Conservation (phyloP, 2,888 invertebrate species). For the Amblyteles armatorius region DNA sequence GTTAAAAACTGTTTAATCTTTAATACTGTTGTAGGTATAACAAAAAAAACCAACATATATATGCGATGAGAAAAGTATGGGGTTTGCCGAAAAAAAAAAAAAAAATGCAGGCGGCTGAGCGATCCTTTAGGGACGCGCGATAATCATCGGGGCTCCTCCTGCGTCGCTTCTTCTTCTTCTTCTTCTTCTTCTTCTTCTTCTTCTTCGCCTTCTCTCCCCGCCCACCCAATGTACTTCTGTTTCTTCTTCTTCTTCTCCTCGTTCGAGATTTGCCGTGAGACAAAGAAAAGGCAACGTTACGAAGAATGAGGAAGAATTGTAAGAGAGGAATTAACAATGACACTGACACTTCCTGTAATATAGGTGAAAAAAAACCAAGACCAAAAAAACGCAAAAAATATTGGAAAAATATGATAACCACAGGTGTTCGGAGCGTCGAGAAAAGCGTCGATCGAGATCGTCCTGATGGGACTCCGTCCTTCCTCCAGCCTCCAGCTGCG, state of each 20-base stretch:
- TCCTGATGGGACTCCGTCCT: slow-evolving; percentile 69
- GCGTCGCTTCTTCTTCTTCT: slow-evolving; percentile 66
- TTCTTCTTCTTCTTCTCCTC: slow-evolving; percentile 58
- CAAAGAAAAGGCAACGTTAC: slow-evolving; percentile 45
- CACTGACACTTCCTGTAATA: slow-evolving; percentile 69
- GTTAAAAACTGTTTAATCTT: slow-evolving; percentile 43
- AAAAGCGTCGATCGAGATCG: slow-evolving; percentile 74
- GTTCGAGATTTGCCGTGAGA: slow-evolving; percentile 61
- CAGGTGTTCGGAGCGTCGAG: slow-evolving; percentile 74
- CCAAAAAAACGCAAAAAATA: slow-evolving; percentile 42
- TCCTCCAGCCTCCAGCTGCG: slow-evolving; percentile 77
- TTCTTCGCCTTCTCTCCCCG: slow-evolving; percentile 27
- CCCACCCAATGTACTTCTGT: slow-evolving; percentile 49
- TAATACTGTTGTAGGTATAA: slow-evolving; percentile 43
- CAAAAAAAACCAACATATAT: slow-evolving; percentile 22
- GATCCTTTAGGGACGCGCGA: slow-evolving; percentile 56
- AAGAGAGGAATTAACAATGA: slow-evolving; percentile 43
- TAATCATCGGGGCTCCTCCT: slow-evolving; percentile 59
- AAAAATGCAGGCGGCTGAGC: slow-evolving; percentile 18
- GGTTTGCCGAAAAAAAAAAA: slow-evolving; percentile 35
- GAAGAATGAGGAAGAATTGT: slow-evolving; percentile 59
- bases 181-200: slow-evolving; percentile 46
- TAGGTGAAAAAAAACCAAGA: slow-evolving; percentile 36
- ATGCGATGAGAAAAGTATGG: slow-evolving; percentile 40
- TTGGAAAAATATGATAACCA: slow-evolving; percentile 56